Base-by-base conservation (phyloP, 92 coral and sea anemone genomes). In the Muricea muricata region DNA sequence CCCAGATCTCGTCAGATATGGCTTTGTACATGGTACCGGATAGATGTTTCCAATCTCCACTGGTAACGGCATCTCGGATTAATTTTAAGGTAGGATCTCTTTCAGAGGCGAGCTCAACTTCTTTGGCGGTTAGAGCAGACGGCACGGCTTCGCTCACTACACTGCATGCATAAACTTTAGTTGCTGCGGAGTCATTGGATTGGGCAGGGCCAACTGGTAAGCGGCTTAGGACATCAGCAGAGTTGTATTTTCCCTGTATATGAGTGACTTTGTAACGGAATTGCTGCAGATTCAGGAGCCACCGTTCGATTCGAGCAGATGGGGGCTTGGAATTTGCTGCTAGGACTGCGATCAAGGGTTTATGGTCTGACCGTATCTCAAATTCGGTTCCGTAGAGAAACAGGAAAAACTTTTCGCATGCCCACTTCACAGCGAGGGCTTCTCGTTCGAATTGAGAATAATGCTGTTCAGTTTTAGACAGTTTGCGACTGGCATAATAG, bases 381-480 rank as follows among this genome's bases (percentile, higher is more conserved):
- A 57, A 80, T 33, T 87, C 37, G 1, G 20, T 81, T 48, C 87
- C 68, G 60, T 86, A 30, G 24, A 78, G 17, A 57, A 65, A 67
- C 30, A 85, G 83, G 87, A n/a, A 54, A 85, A 90, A 82, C 82
- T 91, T 93, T 34, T 84, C 85, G 61, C 97, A 85, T 12, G 87
- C 84, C 91, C 85, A 87, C 78, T 84, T 80, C 1, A 89, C 91
- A 7, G 81, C 92, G 15, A 89, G 33, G 48, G 93, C 93, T 61
- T 92, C n/a, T 93, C 35, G 84, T 48, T 91, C 93, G 60, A 87
- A 87, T 70, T 89, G 92, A 0, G 97, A 93, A 52, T 93, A 93
- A 42, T 91, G 73, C 14, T 73, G 81, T 52, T 90, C 93, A 7
- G 48, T 67, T 30, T 65, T 58, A 57, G 65, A 73, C 14, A 90